Base-by-base conservation (phyloP, 64 coral and sea anemone genomes). In the Montipora capricornis region DNA sequence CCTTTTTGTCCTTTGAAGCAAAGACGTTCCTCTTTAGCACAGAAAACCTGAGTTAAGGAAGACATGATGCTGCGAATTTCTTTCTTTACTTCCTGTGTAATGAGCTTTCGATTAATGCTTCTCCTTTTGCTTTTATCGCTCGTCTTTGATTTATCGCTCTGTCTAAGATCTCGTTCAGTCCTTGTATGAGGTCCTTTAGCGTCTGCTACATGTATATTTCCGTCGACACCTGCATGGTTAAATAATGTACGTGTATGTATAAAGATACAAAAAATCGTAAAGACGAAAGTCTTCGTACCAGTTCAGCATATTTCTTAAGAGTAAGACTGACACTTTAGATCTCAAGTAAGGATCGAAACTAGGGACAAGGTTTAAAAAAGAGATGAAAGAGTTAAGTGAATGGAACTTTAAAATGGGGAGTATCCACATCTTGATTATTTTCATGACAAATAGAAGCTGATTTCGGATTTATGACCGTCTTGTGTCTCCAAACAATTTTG, bases 1-100 rank as follows among this genome's bases (percentile, higher is more conserved):
- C 88, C 88, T 79, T 90, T 90, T 19, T 75, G 74, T n/a, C 88
- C 88, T 4, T n/a, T 67, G n/a, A 90, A 79, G 44, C 88, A 90
- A 79, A 90, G 88, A 11, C 61, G 78, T 48, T 79, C 88, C 24
- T 90, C 88, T 49, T 64, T 79, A 7, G 75, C 75, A 49, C 88
- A 90, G 17, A 90, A 60, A 13, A 90, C 13, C 17, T 90, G 55
- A 49, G 75, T 79, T 66, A 90, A 49, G 1, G 88, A 67, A 20
- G 55, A 17, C n/a, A 90, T 44, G 75, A 46, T n/a, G 12, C 13
- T 49, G 24, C 88, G 88, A 74, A 89, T 57, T 24, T 90, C 88
- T 12, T 90, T 78, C 45, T 76, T 90, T 46, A 67, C 76, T 64
- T 67, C 75, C 50, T 68, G 53, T 20, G n/a, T 79, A 6, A 67